Evolutionary conservation across 2,113 vertebrate genomes (phyloP).

Genomic region (Grammomys dolichurus): DNA sequence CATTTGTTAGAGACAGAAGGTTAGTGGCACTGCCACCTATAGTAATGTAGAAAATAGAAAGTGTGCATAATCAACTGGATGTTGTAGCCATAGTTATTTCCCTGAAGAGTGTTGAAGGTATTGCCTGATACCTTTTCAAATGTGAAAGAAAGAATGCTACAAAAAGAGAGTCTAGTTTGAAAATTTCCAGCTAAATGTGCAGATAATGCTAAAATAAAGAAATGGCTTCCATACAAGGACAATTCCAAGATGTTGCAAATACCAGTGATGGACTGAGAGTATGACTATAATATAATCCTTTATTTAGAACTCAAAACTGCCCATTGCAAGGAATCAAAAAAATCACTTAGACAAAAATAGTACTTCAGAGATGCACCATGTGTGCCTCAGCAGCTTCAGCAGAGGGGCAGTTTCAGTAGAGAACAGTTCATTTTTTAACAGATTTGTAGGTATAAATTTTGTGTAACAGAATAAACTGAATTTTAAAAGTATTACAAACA

Average conservation of each 20-base stretch:
- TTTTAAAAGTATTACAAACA: slow-evolving; percentile 17
- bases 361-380: not conserved
- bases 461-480: not conserved
- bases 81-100: slow-evolving; percentile 31
- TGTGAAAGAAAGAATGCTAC: not conserved
- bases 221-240: slow-evolving; percentile 40
- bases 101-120: not conserved
- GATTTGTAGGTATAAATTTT: slow-evolving; percentile 14
- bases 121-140: slow-evolving; percentile 11
- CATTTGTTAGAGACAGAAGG: not conserved
- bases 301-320: slow-evolving; percentile 15
- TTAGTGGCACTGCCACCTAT: not conserved
- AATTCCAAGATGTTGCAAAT: slow-evolving; percentile 29
- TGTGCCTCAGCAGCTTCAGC: not conserved
- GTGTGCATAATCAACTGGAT: not conserved
- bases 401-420: not conserved
- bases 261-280: not conserved
- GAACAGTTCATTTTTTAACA: not conserved
- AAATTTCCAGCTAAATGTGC: not conserved
- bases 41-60: slow-evolving; percentile 7
- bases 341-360: not conserved
- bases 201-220: slow-evolving; percentile 52
- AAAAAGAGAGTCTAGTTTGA: not conserved
- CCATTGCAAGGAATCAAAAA: not conserved
- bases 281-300: not conserved